Evolutionary conservation across 2,113 vertebrate species (phyloP), one percentile per base, ranked within the genome.

Genomic region (Cygnus atratus): DNA sequence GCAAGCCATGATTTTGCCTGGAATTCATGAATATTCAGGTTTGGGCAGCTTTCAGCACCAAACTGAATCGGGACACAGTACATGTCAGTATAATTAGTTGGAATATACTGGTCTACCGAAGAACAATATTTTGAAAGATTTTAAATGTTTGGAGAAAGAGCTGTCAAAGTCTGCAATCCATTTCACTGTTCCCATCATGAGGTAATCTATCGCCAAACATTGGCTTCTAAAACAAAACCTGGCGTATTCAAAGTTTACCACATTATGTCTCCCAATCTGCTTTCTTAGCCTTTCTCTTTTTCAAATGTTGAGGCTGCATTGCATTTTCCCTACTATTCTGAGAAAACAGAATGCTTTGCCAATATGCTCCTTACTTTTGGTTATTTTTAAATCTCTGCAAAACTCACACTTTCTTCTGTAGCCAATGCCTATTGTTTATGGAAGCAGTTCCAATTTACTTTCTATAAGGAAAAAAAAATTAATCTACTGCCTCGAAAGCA

Each of bases 91-190:
- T 10, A 61, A 88, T 72, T 62, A 92, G n/a, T 81, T 84, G 52
- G 76, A 94, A 84, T 92, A 88, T 93, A 59, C 20, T 52, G 57
- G 65, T 61, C 65, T 68, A 31, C 37, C 28, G 24, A 28, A 86
- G 59, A 74, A 72, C 75, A 95, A 86, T 61, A 61, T 96, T 96
- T 90, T 95, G 83, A 95, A 95, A 94, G 61, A n/a, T 96, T 95
- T 93, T 7, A 72, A 68, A 67, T 93, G 84, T 88, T 81, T 92
- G 52, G 61, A 57, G 46, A 86, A 95, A 57, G 68, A 90, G 57
- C n/a, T 96, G 95, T 72, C 72, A 86, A 92, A 94, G 61, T 2
- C 37, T 67, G 65, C 65, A 22, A 75, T 63, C 50, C 39, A 19
- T 37, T 86, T 86, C 44, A 21, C 44, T 89, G 39, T 78, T 83